phyloP scores from a whole-genome alignment of 2,113 vertebrate genomes.

The Vidua chalybeata region DNA sequence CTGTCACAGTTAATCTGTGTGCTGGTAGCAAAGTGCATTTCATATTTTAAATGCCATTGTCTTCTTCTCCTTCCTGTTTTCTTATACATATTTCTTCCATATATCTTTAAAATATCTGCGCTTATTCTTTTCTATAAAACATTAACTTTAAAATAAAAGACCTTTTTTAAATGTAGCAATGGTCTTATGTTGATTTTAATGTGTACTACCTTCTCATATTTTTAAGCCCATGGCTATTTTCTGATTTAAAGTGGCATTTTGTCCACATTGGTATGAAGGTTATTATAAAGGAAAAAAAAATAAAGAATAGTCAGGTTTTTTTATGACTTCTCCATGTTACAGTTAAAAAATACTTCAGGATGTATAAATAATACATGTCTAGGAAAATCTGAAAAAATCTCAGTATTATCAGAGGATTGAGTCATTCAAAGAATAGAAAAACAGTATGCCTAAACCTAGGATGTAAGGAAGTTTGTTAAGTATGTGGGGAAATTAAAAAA shows the following conservation, averaged over 20 bases:
- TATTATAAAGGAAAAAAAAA: not conserved
- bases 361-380: not conserved
- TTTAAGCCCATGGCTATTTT: not conserved
- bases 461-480: not conserved
- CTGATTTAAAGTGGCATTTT: not conserved
- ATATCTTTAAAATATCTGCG: not conserved
- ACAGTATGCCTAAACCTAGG: not conserved
- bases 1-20: conserved; percentile 14
- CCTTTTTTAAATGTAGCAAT: not conserved
- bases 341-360: not conserved
- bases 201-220: not conserved
- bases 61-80: not conserved
- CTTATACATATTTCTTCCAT: not conserved
- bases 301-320: not conserved
- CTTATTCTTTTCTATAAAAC: not conserved
- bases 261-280: not conserved
- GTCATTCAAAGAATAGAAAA: not conserved
- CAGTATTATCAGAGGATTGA: not conserved
- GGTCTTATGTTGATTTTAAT: not conserved
- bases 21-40: not conserved
- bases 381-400: not conserved
- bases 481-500: not conserved
- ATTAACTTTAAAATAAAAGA: not conserved
- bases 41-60: not conserved
- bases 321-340: not conserved